Evolutionary conservation across 2,113 vertebrate species (phyloP), one percentile per base, ranked within the genome.

Genomic region (Embiotoca jacksoni): DNA sequence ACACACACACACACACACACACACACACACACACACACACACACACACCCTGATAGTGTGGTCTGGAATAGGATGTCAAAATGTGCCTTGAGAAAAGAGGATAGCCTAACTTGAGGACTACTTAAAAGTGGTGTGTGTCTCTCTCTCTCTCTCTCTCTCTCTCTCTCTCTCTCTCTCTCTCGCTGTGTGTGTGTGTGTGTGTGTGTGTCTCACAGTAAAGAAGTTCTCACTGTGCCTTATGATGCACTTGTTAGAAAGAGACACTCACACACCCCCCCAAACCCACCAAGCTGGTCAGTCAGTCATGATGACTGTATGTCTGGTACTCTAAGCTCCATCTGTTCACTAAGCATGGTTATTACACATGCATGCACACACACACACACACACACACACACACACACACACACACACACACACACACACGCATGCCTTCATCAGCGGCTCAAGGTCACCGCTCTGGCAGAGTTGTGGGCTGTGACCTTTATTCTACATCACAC

Each of bases 271-370:
- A 75, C 46, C n/a, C 35, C n/a, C 35, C 13, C 44, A 4, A 46
- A 46, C 68, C 70, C 66, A 67, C 35, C 60, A 33, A 71, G 81
- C 85, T 65, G 81, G 86, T 86, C 88, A 90, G 86, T 92, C 92
- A 90, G 80, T 93, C 87, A 90, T 90, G 89, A 91, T 93, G 89
- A 89, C 89, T 88, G 89, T 88, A 85, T 92, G 92, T 92, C 92
- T 92, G 86, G 69, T 91, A 81, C 83, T 88, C 83, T 93, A 91
- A 92, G 89, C 91, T 88, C 91, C 90, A 92, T 93, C 91, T 93
- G 91, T 91, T 92, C 90, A 62, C 90, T 91, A 91, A 93, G 90
- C 89, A 91, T 92, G 89, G 91, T 92, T 91, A 92, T 93, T 89
- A 91, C 83, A 88, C 77, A 84, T 37, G 52, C 84, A 78, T 66